Evolutionary conservation across 2,888 invertebrate species (phyloP).

Genomic region (Trypoxylon attenuatum): DNA sequence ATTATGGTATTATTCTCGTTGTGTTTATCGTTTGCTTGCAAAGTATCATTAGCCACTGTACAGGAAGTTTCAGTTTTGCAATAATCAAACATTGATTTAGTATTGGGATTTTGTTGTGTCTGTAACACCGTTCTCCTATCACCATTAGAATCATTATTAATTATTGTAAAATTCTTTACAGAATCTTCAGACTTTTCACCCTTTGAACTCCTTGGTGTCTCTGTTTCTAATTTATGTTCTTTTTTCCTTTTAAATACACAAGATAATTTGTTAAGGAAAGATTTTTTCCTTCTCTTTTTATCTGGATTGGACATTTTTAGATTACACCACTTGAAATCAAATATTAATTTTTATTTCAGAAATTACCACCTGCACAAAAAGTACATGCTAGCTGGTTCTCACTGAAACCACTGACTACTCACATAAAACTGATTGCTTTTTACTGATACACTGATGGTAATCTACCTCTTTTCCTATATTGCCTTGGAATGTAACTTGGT

Average conservation of each 20-base stretch:
- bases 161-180: constrained; percentile 1
- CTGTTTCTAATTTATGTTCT: constrained; percentile 9
- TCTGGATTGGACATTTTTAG: constrained; percentile 36
- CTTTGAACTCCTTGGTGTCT: not conserved
- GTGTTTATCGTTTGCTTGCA: no score
- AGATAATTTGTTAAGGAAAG: constrained; percentile 45
- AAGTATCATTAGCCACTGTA: no score
- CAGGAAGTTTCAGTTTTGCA: no score
- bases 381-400: constrained; percentile 24
- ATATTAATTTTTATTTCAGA: not conserved
- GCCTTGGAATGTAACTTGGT: constrained; percentile 21
- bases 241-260: constrained; percentile 32
- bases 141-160: not conserved
- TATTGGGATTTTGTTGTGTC: not conserved
- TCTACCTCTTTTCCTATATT: constrained; percentile 7
- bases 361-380: constrained; percentile 12
- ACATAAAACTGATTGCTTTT: constrained; percentile 2
- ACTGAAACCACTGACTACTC: constrained; percentile 13
- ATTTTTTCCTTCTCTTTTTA: constrained; percentile 38
- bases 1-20: no score
- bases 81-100: no score
- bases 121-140: not conserved
- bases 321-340: not conserved
- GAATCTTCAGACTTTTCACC: not conserved
- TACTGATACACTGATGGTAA: constrained; percentile 11